Evolutionary conservation across 2,888 invertebrate species (phyloP).

Genomic region (Orthonychiurus folsomi): DNA sequence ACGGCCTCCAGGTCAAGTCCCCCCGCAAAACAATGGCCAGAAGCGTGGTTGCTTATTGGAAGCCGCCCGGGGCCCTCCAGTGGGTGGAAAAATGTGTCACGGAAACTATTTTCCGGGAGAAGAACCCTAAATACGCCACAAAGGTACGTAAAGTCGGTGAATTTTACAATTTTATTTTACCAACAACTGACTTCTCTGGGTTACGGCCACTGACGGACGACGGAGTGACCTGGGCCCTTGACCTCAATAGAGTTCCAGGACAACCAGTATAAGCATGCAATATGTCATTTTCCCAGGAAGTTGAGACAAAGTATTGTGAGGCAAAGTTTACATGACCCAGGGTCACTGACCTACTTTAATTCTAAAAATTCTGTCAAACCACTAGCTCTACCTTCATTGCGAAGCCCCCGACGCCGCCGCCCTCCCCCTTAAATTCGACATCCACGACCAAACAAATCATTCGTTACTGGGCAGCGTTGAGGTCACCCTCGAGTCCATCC

Average conservation of each 20-base stretch:
- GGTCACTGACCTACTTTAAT: neutral
- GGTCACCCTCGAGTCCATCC: constrained; percentile 15
- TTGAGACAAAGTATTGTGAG: too few relatives aligned
- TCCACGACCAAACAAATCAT: constrained; percentile 13
- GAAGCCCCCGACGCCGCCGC: constrained; percentile 16
- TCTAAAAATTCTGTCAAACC: neutral
- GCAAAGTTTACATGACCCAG: too few relatives aligned
- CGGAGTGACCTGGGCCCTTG: too few relatives aligned
- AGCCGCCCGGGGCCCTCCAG: constrained; percentile 30
- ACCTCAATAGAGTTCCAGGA: too few relatives aligned
- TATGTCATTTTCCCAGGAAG: too few relatives aligned
- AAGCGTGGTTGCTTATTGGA: constrained; percentile 20
- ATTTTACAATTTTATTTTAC: too few relatives aligned
- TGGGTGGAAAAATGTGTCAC: constrained; percentile 27
- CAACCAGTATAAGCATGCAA: too few relatives aligned
- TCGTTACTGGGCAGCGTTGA: constrained; percentile 20
- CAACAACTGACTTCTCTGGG: neutral
- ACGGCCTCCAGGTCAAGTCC: constrained; percentile 18
- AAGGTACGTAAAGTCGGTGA: constrained; percentile 13
- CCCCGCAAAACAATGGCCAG: constrained; percentile 14
- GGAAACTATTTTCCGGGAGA: constrained; percentile 27
- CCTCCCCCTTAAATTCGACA: constrained; percentile 20
- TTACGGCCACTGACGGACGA: neutral
- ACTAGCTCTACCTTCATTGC: constrained; percentile 2
- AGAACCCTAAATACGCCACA: constrained; percentile 22